Evolutionary conservation across 1,140 invertebrate genomes (phyloP).

Genomic region (Macrocentrus cingulum): DNA sequence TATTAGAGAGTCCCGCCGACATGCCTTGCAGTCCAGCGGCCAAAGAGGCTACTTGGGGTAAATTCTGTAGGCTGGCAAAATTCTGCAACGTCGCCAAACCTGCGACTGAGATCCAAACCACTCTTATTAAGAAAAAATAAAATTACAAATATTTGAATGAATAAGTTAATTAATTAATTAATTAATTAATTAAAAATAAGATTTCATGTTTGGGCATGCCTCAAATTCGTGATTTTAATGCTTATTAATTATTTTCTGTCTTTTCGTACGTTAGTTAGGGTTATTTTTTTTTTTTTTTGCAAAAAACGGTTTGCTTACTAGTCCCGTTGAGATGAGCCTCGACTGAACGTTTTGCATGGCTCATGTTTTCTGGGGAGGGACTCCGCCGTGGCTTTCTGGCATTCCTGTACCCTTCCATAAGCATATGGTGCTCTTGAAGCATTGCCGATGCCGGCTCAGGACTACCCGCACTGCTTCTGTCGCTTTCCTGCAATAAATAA

Average conservation of each 20-base stretch:
- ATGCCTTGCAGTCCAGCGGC: slow-evolving; percentile 73
- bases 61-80: slow-evolving; percentile 69
- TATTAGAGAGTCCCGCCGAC: slow-evolving; percentile 64
- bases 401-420: slow-evolving; percentile 52
- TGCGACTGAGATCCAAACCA: slow-evolving; percentile 63
- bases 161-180: too few species aligned
- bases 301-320: slow-evolving; percentile 66
- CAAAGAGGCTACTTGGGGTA: slow-evolving; percentile 69
- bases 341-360: slow-evolving; percentile 56
- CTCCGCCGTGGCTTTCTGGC: slow-evolving; percentile 49
- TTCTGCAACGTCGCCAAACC: slow-evolving; percentile 75
- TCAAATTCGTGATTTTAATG: too few species aligned
- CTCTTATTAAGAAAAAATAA: neutral
- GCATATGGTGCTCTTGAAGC: slow-evolving; percentile 57
- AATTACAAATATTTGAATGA: neutral
- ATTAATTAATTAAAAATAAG: neutral
- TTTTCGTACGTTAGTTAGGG: neutral
- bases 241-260: too few species aligned
- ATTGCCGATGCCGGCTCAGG: slow-evolving; percentile 62
- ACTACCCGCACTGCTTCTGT: slow-evolving; percentile 69
- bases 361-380: slow-evolving; percentile 52
- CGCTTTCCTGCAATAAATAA: slow-evolving; percentile 65
- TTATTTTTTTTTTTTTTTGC: too few species aligned
- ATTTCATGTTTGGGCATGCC: too few species aligned
- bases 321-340: slow-evolving; percentile 70